Conservation (phyloP, 53 echinoderm and acorn worm species). For the Crossaster papposus region DNA sequence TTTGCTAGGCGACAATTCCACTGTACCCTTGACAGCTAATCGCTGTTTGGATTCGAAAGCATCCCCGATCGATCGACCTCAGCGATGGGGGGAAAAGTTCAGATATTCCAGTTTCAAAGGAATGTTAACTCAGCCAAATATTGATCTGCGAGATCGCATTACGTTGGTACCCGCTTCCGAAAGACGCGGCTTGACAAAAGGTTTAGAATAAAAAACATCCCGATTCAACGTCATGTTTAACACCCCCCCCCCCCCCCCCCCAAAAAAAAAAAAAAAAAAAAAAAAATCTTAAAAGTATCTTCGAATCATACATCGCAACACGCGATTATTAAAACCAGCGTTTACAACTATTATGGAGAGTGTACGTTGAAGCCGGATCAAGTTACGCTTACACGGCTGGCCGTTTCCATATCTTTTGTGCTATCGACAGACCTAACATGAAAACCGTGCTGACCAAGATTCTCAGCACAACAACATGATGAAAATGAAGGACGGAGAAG, state of each 20-base stretch:
- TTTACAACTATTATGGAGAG: background rate
- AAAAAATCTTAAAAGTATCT: background rate
- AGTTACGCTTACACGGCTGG: background rate
- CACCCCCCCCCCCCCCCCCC: too few relatives aligned
- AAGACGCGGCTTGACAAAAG: background rate
- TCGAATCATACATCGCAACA: too few relatives aligned
- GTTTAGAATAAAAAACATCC: background rate
- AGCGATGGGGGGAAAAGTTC: background rate
- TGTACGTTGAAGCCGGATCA: background rate
- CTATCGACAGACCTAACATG: background rate
- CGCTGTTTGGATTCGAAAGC: background rate
- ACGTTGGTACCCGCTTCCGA: background rate
- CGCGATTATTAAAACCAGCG: background rate
- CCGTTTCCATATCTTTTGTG: background rate
- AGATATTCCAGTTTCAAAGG: background rate
- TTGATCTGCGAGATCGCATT: background rate
- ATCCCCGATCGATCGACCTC: background rate
- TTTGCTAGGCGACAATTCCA: too few relatives aligned
- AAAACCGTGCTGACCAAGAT: background rate
- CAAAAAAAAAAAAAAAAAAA: too few relatives aligned
- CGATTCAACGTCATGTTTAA: background rate
- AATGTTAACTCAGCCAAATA: background rate
- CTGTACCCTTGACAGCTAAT: background rate
- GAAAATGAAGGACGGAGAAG: background rate
- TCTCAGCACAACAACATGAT: background rate